These are phyloP conservation scores for Phyllostomus hastatus DNA, from an alignment of 2,113 vertebrate genomes.

Conservation along the genomic window DNA sequence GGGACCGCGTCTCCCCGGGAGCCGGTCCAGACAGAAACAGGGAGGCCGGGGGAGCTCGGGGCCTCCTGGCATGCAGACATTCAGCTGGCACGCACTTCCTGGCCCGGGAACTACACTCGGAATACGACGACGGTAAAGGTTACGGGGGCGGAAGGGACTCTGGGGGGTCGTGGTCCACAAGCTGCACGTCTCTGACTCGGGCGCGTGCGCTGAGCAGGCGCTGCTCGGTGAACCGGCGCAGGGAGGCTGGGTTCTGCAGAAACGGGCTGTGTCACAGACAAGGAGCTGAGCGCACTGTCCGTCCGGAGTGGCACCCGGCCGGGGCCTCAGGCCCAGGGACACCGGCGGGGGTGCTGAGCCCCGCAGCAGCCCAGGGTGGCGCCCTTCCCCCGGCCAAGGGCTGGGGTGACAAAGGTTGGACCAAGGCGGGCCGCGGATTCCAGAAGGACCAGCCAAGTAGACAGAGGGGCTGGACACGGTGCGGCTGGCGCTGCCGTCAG, in stretches of 20 bases:
- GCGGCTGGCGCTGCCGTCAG: rapidly evolving
- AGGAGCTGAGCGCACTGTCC: rapidly evolving
- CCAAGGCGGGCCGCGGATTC: rapidly evolving
- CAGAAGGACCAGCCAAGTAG: rapidly evolving
- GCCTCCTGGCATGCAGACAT: rapidly evolving
- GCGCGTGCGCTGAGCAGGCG: rapidly evolving
- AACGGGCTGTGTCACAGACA: rapidly evolving
- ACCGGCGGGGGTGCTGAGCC: neutral
- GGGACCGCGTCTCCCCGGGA: neutral
- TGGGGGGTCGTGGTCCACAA: neutral
- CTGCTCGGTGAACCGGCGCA: rapidly evolving
- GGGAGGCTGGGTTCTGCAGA: neutral
- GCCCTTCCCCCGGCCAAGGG: neutral
- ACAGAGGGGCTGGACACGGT: rapidly evolving
- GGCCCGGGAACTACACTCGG: neutral
- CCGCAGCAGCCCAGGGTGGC: neutral
- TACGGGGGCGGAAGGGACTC: too few relatives aligned
- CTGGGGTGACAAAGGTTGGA: too few relatives aligned
- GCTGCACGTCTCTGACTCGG: rapidly evolving
- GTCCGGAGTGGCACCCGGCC: too few relatives aligned
- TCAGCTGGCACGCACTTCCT: rapidly evolving
- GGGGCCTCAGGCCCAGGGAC: too few relatives aligned
- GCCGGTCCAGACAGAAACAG: neutral
- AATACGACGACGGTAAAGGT: too few relatives aligned
- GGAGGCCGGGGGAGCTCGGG: too few relatives aligned